Percentiles rank a stretch among this genome's conserved stretches.
These are phyloP conservation scores for Tineola bisselliella DNA, from an alignment of 2,888 invertebrate species.

Conservation along the genomic window DNA sequence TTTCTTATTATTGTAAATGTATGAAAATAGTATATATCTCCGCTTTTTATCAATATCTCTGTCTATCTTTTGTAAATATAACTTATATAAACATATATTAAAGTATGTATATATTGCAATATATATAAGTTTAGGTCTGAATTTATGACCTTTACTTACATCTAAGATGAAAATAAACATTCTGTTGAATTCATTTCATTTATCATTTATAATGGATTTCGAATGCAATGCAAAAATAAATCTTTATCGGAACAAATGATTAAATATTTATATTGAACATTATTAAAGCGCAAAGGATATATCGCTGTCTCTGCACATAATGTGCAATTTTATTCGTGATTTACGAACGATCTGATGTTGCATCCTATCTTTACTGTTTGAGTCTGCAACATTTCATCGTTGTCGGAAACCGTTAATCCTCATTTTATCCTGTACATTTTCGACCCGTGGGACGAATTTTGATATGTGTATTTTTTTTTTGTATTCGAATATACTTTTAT, in stretches of 20 bases:
- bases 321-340: constrained; percentile 5
- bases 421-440: constrained; percentile 10
- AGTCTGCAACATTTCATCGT: constrained; percentile 30
- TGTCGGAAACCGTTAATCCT: constrained; percentile 30
- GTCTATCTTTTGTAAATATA: no score
- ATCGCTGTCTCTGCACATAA: neutral
- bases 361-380: neutral
- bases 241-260: neutral
- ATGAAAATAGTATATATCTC: no score
- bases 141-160: no score
- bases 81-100: no score
- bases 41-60: no score
- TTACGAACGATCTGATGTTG: neutral
- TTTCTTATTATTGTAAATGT: neutral
- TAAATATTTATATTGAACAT: neutral
- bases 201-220: neutral
- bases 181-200: no score
- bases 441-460: neutral
- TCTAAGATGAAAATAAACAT: no score
- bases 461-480: no score
- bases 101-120: no score
- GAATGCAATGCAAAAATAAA: neutral
- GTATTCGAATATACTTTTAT: no score
- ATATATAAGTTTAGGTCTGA: no score
- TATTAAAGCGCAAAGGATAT: neutral